Evolutionary conservation across 2,113 vertebrate genomes (phyloP), one percentile per base, ranked within the genome.

Genomic region (Phylloscopus whistleri): DNA sequence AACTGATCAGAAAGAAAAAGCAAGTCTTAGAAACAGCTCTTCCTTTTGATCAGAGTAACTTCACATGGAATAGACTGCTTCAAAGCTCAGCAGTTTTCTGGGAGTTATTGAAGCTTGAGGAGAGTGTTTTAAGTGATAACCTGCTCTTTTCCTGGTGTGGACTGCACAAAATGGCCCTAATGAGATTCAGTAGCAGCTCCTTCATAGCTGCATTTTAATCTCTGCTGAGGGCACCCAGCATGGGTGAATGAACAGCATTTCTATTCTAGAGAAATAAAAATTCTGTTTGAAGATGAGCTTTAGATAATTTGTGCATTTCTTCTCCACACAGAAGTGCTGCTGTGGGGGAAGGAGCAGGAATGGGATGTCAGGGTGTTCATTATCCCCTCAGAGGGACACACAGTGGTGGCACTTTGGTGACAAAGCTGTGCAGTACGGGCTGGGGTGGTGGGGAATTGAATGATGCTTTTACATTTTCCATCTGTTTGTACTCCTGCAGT

Each of bases 1-100:
- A 37, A 30, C 2, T 33, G 55, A 46, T 10, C 37, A 80, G 53
- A 66, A 73, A 51, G 13, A 26, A 73, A 84, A 83, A 52, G 16
- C 16, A 64, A 37, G 52, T 48, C 33, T 67, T 77, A 43, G 55
- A 74, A 74, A 26, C 7, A 35, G 24, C 52, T 89, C 13, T 46
- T 73, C 10, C 26, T 89, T 90, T 84, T 85, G 67, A 77, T 90
- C 27, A 67, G 79, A 78, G 51, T 23, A 58, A 52, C n/a, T 30
- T 46, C 75, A 35, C 28, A 13, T 35, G 10, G 33, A 63, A 75
- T 22, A 16, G 48, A 41, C 31, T 41, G 41, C 64, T 92, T 81
- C 93, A 89, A 72, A 91, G 62, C 55, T 53, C 75, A 86, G 80
- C 68, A 63, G 23, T 68, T 89, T 89, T 52, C 76, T 75, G 69